A percentile compares a stretch with the other conserved stretches of the same genome.
These are phyloP conservation scores for Conus canariensis DNA, from an alignment of 2,888 invertebrate species.

Conservation along the genomic window DNA sequence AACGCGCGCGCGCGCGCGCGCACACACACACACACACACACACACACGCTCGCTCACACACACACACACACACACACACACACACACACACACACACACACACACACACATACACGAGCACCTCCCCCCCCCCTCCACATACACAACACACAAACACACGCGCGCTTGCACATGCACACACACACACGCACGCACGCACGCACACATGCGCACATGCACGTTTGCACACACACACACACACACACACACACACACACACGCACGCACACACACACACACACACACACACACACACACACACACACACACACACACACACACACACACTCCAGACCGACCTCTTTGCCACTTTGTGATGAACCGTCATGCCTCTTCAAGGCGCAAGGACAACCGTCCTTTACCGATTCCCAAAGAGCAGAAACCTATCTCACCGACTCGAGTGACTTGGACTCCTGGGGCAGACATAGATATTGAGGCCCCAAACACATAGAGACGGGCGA, in stretches of 20 bases:
- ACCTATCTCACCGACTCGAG: too few relatives aligned
- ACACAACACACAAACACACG: neutral
- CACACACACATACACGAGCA: neutral
- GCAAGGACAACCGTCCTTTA: too few relatives aligned
- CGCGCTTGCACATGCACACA: neutral
- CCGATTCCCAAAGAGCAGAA: too few relatives aligned
- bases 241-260: slow-evolving; percentile 38
- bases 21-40: neutral
- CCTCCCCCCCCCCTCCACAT: neutral
- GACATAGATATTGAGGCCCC: too few relatives aligned
- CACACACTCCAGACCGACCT: neutral
- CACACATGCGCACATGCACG: neutral
- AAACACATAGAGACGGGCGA: too few relatives aligned
- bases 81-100: neutral
- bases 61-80: neutral
- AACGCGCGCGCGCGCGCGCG: too few relatives aligned
- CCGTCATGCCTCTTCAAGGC: too few relatives aligned
- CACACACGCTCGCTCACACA: neutral
- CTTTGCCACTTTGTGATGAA: too few relatives aligned
- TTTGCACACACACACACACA: slow-evolving; percentile 23
- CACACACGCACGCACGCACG: neutral
- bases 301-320: slow-evolving; percentile 24
- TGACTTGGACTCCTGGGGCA: too few relatives aligned
- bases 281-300: neutral
- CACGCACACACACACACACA: slow-evolving; percentile 3